A percentile compares a stretch with the other conserved stretches of the same genome.
phyloP scores from a whole-genome alignment of 1,140 invertebrate genomes.

The Pseudobourletiella spinata region DNA sequence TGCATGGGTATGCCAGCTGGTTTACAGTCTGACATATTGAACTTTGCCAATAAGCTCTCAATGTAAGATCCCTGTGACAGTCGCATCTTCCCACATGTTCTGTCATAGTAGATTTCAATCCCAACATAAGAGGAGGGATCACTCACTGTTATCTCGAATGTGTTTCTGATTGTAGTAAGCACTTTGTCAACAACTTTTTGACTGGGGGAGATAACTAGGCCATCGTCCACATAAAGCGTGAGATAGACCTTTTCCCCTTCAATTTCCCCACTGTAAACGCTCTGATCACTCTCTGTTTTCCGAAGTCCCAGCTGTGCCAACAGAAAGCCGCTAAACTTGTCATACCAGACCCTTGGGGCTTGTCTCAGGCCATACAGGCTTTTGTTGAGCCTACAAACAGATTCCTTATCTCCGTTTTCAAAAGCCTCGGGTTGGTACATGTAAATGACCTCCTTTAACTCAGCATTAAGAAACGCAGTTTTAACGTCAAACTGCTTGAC shows the following conservation, averaged over 20 bases:
- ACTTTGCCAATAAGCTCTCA: background rate
- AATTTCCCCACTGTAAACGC: background rate
- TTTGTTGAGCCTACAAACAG: slow-evolving; percentile 38
- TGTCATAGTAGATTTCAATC: background rate
- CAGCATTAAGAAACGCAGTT: slow-evolving; percentile 42
- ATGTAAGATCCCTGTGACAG: background rate
- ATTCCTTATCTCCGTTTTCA: slow-evolving; percentile 3
- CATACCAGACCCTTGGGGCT: too few relatives aligned
- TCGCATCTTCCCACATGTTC: background rate
- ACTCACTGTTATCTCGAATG: slow-evolving; percentile 32
- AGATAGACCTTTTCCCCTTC: slow-evolving; percentile 36
- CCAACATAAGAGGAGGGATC: background rate
- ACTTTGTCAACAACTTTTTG: slow-evolving; percentile 28
- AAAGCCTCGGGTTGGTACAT: background rate
- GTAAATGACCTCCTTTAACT: slow-evolving; percentile 20
- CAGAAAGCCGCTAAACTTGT: too few relatives aligned
- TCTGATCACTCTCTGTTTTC: background rate
- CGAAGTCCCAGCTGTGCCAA: background rate
- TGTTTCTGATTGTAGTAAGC: slow-evolving; percentile 20
- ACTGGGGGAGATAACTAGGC: slow-evolving; percentile 33
- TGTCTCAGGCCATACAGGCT: slow-evolving; percentile 38
- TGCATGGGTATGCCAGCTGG: background rate
- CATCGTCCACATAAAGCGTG: slow-evolving; percentile 45
- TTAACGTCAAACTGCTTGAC: slow-evolving; percentile 37
- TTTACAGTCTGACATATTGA: background rate